These are phyloP conservation scores for Aldabrachelys gigantea DNA, from an alignment of 2,113 vertebrate species.

Conservation along the genomic window DNA sequence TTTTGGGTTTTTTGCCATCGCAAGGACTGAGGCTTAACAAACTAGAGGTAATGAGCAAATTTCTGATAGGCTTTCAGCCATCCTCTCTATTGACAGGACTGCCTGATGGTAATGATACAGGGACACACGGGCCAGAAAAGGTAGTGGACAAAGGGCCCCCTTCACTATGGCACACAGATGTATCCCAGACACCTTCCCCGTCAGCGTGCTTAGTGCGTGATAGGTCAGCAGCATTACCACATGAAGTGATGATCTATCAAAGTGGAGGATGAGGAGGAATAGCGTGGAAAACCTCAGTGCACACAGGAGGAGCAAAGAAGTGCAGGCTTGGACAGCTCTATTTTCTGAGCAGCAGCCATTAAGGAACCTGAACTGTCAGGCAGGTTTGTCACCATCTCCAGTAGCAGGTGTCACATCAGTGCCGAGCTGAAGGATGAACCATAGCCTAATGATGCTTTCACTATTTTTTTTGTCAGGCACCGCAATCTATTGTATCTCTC, in stretches of 20 bases:
- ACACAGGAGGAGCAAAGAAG: not conserved
- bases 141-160: not conserved
- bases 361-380: accelerated
- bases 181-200: not conserved
- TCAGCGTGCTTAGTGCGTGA: accelerated
- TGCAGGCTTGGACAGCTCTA: accelerated
- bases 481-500: not conserved
- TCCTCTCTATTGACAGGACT: not conserved
- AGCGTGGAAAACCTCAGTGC: not conserved
- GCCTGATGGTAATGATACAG: not conserved
- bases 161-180: not conserved
- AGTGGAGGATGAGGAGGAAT: not conserved
- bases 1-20: too few relatives aligned
- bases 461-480: not conserved
- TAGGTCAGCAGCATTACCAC: not conserved
- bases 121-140: not conserved
- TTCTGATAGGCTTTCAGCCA: not conserved
- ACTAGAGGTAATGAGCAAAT: not conserved
- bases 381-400: not conserved
- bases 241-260: accelerated
- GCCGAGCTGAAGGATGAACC: not conserved
- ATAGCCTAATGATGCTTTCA: not conserved
- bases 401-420: not conserved
- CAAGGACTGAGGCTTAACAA: not conserved
- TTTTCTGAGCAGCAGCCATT: not conserved